Conservation (phyloP, 2,888 invertebrate genomes). For the Nomada ferruginata region DNA sequence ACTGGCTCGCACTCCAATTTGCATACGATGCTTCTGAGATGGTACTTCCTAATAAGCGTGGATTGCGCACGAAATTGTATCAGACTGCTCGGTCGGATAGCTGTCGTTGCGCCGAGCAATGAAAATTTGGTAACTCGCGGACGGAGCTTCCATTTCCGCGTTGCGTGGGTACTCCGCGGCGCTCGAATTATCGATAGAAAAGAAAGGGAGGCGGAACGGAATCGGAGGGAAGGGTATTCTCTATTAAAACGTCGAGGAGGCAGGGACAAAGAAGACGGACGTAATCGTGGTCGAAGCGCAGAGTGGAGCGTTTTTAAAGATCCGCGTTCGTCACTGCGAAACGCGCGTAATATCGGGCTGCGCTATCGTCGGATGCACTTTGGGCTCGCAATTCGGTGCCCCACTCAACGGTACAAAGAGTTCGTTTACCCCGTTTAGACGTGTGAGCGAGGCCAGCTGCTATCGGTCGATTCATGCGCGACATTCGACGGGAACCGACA, state of each 20-base stretch:
- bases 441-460: slow-evolving; percentile 70
- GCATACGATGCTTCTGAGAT: background rate
- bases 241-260: no score
- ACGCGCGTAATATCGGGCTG: slow-evolving; percentile 68
- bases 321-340: slow-evolving; percentile 58
- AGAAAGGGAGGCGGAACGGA: no score
- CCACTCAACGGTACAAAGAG: slow-evolving; percentile 69
- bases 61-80: background rate
- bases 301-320: slow-evolving; percentile 24
- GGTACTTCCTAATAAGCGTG: slow-evolving; percentile 8
- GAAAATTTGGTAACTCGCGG: background rate
- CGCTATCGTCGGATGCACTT: slow-evolving; percentile 79
- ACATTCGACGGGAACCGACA: slow-evolving; percentile 68
- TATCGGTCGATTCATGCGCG: slow-evolving; percentile 73
- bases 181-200: no score
- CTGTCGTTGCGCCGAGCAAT: no score
- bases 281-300: background rate
- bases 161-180: no score
- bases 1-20: background rate
- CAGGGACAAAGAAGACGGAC: background rate
- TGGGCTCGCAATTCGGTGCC: slow-evolving; percentile 77
- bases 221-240: no score
- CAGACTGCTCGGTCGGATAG: background rate
- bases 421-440: slow-evolving; percentile 74
- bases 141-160: no score